phyloP scores from a whole-genome alignment of 2,113 vertebrate genomes.

The Cisticola juncidis region DNA sequence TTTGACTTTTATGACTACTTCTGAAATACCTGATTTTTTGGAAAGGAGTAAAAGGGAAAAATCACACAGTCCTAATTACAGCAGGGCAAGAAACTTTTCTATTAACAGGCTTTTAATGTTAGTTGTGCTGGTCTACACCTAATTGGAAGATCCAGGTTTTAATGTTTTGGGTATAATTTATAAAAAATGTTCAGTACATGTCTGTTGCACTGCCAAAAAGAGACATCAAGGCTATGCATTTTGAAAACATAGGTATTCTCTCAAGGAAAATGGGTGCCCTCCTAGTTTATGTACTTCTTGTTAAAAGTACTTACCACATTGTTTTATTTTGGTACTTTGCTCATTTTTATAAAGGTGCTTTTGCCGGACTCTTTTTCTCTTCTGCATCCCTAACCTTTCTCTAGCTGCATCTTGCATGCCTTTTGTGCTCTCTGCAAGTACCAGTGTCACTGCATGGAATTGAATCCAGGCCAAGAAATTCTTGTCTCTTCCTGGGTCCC shows the following conservation, averaged over 20 bases:
- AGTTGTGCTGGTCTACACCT: neutral
- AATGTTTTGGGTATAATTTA: neutral
- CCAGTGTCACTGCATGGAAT: neutral
- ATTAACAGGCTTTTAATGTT: neutral
- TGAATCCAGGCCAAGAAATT: neutral
- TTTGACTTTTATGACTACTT: neutral
- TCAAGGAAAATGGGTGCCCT: neutral
- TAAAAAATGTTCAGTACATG: neutral
- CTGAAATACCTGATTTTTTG: neutral
- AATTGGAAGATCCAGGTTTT: neutral
- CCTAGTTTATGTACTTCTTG: neutral
- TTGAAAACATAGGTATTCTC: neutral
- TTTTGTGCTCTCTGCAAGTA: neutral
- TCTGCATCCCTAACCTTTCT: neutral
- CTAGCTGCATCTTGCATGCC: neutral
- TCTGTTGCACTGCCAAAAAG: neutral
- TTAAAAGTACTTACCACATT: neutral
- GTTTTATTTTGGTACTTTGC: neutral
- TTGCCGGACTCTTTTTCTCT: neutral
- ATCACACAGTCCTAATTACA: neutral
- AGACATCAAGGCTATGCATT: neutral
- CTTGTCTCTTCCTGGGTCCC: neutral
- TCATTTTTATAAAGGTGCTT: neutral
- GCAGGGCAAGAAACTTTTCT: neutral
- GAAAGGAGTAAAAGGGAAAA: neutral